Evolutionary conservation across 23 tunicate species (phyloP), one percentile per base, ranked within the genome.

Genomic region (Diplosoma virens): DNA sequence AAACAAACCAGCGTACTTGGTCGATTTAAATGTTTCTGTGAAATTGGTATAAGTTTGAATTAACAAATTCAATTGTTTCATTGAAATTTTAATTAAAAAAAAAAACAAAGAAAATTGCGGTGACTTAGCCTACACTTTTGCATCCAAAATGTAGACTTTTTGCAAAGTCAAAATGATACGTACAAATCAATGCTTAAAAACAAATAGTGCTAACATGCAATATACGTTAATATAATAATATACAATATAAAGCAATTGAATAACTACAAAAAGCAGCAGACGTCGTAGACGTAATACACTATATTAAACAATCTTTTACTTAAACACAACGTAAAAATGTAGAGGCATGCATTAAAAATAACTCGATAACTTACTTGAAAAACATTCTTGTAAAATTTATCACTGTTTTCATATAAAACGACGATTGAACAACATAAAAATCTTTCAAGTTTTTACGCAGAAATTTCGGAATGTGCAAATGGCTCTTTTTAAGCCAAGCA

Each of bases 311-410:
- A n/a, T n/a, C n/a, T n/a, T n/a, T n/a, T n/a, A n/a, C n/a, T n/a
- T n/a, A n/a, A n/a, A n/a, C n/a, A n/a, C n/a, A n/a, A n/a, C n/a
- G n/a, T n/a, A n/a, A n/a, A n/a, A n/a, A n/a, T n/a, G n/a, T n/a
- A n/a, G n/a, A n/a, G n/a, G n/a, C n/a, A n/a, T n/a, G n/a, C n/a
- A n/a, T n/a, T n/a, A n/a, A n/a, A n/a, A n/a, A n/a, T n/a, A n/a
- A n/a, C n/a, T n/a, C n/a, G n/a, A n/a, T n/a, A n/a, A n/a, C 74
- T 1, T 73, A 92, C 97, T 90, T 92, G 26, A 92, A 17, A 76
- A 92, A 92, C 60, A 82, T 54, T 67, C 92, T 81, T 26, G 92
- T 17, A 1, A 86, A 71, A 32, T 47, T 47, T 4, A 53, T 79
- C 23, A 72, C 75, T 1, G 97, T 85, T 75, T 80, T 80, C 41